Base-by-base conservation (phyloP, 2,888 invertebrate genomes). In the Parnassius apollo region DNA sequence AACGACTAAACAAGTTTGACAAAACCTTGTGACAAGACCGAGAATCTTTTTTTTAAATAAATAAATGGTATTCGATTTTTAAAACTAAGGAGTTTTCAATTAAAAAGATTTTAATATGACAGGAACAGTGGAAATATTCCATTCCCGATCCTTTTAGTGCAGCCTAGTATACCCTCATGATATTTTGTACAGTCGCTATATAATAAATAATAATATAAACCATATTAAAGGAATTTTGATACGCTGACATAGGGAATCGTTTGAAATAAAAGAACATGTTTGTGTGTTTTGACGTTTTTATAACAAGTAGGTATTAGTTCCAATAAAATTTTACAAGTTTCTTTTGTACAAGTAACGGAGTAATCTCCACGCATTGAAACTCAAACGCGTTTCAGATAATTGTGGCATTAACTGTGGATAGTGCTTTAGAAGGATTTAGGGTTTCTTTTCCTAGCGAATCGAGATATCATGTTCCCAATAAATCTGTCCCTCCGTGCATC, bases 291-390 rank as follows among this genome's bases (percentile, higher is more conserved):
- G 83, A 81, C 71, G 72, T 90, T 90, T 90, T 90, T 88, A 87
- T 90, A 90, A 91, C 91, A 91, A 89, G 85, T 25, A 25, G 25
- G 25, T 88, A 89, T 75, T 75, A 75, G 84, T 90, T 87, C 85
- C 86, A 88, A 88, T 90, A 88, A 88, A 88, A 88, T 88, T 86
- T 89, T 87, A 88, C 87, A 88, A 86, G 85, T 88, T 86, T 79
- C 77, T 80, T 89, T 88, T 89, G 87, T 90, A 90, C 88, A 90
- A 86, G 83, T 84, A 80, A 51, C 83, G 82, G 87, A 86, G 80
- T 84, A 78, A 75, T 70, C 80, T 79, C 86, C 85, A 81, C 70
- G 73, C 75, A 75, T 77, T 81, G 81, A 80, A 84, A 86, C 84
- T 76, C 76, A 83, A 84, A 83, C 79, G 77, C 77, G 69, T 72